These are phyloP conservation scores for Coleophora flavipennella DNA, from an alignment of 2,888 invertebrate genomes.

Conservation along the genomic window DNA sequence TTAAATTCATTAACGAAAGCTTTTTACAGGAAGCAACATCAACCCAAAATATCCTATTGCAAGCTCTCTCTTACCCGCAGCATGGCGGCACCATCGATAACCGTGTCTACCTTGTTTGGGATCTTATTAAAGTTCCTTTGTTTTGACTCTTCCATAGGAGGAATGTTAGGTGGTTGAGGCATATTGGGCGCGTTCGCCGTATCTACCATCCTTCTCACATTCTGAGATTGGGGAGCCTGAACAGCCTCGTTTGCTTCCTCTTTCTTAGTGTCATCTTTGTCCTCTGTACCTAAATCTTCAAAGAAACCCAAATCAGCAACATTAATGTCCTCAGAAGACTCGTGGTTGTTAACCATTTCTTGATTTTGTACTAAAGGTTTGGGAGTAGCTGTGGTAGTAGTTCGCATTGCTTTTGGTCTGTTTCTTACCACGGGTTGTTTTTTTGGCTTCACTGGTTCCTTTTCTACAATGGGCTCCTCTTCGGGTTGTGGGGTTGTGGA, in stretches of 20 bases:
- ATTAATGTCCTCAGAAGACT: slow-evolving; percentile 32
- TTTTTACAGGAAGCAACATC: not conserved
- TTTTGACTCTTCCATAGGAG: slow-evolving; percentile 9
- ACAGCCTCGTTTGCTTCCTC: too few relatives aligned
- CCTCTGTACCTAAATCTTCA: slow-evolving; percentile 27
- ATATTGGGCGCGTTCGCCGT: not conserved
- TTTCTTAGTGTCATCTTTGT: slow-evolving; percentile 3
- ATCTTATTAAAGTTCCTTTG: slow-evolving; percentile 34
- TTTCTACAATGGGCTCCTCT: slow-evolving; percentile 3
- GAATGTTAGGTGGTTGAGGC: not conserved
- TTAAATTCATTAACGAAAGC: not conserved
- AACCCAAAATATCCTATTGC: not conserved
- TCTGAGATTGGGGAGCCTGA: too few relatives aligned
- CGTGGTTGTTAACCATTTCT: slow-evolving; percentile 13
- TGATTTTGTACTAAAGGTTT: not conserved
- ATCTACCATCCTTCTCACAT: too few relatives aligned
- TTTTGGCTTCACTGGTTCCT: slow-evolving; percentile 4
- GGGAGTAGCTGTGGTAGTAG: not conserved
- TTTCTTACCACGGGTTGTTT: slow-evolving; percentile 3
- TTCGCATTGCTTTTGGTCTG: too few relatives aligned
- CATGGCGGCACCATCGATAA: slow-evolving; percentile 48
- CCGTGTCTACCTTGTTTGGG: slow-evolving; percentile 40
- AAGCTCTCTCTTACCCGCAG: slow-evolving; percentile 31
- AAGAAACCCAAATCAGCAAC: slow-evolving; percentile 40
- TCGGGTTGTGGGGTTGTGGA: not conserved